A percentile compares a stretch with the other conserved stretches of the same genome.
Conservation (phyloP, 2,797 vertebrate genomes). For the Acanthurus leucopareius region DNA sequence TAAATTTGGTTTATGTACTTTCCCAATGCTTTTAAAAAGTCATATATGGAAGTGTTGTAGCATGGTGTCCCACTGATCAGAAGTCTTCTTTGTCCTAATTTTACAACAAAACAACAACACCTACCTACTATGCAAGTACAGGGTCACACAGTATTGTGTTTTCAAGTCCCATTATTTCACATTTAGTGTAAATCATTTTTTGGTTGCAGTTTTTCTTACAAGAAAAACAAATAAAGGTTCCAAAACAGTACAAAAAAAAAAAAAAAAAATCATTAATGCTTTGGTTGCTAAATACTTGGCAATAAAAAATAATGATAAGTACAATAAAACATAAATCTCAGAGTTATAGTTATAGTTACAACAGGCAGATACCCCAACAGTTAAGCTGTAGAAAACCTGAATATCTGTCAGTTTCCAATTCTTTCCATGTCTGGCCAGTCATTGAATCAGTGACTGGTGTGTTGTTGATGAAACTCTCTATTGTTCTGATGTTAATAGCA, state of each 20-base stretch:
- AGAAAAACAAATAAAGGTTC: neutral
- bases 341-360: neutral
- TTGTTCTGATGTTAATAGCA: slow-evolving; percentile 77
- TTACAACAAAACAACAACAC: neutral
- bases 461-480: slow-evolving; percentile 68
- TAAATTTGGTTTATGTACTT: slow-evolving; percentile 47
- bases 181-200: neutral
- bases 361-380: neutral
- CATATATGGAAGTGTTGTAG: slow-evolving; percentile 24
- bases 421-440: slow-evolving; percentile 27
- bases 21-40: slow-evolving; percentile 36
- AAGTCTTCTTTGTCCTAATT: neutral
- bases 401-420: slow-evolving; percentile 30
- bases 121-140: neutral
- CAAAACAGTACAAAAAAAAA: neutral
- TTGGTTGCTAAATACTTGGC: neutral
- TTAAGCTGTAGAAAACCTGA: slow-evolving; percentile 5
- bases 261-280: neutral
- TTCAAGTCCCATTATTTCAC: neutral
- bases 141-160: neutral
- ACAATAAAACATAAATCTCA: neutral
- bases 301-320: slow-evolving; percentile 5
- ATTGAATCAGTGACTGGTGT: slow-evolving; percentile 52
- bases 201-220: neutral
- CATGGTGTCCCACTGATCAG: neutral